Evolutionary conservation across 2,113 vertebrate genomes (phyloP).

Genomic region (Chionomys nivalis): DNA sequence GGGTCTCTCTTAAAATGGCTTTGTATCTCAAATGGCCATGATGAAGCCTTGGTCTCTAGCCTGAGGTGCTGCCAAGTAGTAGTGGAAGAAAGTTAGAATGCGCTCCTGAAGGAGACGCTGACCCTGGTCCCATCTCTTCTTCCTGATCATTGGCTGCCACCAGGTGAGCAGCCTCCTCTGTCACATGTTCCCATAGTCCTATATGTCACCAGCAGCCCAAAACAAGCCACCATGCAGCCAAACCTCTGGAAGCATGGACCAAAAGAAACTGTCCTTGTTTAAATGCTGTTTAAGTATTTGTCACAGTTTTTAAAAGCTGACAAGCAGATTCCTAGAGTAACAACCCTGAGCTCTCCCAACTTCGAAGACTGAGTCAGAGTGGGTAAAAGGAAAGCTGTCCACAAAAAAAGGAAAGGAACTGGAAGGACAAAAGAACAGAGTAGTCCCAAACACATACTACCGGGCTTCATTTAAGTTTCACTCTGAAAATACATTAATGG

Average conservation of each 20-base stretch:
- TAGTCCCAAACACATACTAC: background rate
- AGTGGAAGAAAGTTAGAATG: background rate
- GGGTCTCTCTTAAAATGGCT: background rate
- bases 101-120: background rate
- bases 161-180: background rate
- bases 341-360: background rate
- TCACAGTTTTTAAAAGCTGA: too few relatives aligned
- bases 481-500: background rate
- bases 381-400: background rate
- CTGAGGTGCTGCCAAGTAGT: background rate
- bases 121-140: too few relatives aligned
- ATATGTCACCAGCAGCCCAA: background rate
- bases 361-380: background rate
- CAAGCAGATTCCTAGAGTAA: conserved; percentile 2
- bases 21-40: background rate
- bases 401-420: background rate
- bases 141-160: background rate
- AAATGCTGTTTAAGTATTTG: background rate
- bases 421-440: background rate
- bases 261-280: background rate
- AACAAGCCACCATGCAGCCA: background rate
- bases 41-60: background rate
- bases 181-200: background rate
- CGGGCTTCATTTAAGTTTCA: background rate
- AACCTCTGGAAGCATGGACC: background rate